Conservation (phyloP, 1,140 invertebrate genomes). For the Lasioglossum albipes region DNA sequence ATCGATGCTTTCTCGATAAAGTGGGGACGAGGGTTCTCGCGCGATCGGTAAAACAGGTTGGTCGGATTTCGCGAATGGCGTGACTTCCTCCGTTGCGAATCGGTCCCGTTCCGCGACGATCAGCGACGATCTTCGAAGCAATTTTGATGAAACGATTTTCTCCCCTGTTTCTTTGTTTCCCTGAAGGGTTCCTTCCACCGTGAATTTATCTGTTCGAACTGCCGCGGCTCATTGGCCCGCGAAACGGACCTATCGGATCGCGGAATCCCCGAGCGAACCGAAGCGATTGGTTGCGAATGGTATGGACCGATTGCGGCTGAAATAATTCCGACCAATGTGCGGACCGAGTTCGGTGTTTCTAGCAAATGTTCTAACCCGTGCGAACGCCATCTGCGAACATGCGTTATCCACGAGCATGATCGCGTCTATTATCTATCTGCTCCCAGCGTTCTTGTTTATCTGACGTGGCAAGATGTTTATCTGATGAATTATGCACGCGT, state of each 20-base stretch:
- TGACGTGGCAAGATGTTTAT: constrained; percentile 42
- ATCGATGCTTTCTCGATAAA: constrained; percentile 29
- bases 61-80: background rate
- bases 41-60: constrained; percentile 52
- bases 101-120: too few species aligned
- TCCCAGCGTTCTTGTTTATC: constrained; percentile 7
- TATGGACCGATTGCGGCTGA: background rate
- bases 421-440: constrained; percentile 1
- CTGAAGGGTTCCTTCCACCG: background rate
- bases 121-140: too few species aligned
- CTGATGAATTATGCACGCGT: constrained; percentile 39
- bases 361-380: background rate
- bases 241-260: constrained; percentile 10
- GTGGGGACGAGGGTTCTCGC: constrained; percentile 10
- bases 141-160: background rate
- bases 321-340: background rate
- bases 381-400: constrained; percentile 7
- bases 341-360: background rate
- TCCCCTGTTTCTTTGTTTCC: background rate
- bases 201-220: constrained; percentile 29
- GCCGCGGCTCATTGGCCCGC: background rate
- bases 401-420: background rate
- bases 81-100: background rate
- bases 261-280: background rate
- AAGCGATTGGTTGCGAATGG: background rate